Evolutionary conservation across 2,113 vertebrate species (phyloP).

Genomic region (Paraplagusia blochii): DNA sequence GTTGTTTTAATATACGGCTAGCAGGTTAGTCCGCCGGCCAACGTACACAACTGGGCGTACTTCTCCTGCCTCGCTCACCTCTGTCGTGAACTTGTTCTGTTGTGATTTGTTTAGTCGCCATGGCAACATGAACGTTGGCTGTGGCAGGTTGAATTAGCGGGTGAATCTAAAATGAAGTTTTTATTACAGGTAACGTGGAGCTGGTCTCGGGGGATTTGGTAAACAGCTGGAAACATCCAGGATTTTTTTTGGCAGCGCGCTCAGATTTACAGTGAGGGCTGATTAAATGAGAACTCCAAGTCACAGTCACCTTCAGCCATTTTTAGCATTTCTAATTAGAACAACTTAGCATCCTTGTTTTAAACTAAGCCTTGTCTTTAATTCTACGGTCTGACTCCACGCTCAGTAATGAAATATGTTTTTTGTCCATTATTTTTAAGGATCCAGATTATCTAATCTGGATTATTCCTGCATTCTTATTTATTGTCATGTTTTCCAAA

Average conservation of each 20-base stretch:
- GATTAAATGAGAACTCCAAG: conserved; percentile 30
- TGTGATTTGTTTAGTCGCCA: conserved; percentile 54
- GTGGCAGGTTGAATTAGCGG: conserved; percentile 51
- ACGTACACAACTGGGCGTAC: conserved; percentile 6
- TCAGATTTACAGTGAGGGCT: conserved; percentile 25
- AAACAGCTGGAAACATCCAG: conserved; percentile 36
- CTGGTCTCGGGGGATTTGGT: conserved; percentile 37
- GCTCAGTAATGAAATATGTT: too few species aligned
- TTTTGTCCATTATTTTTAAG: too few species aligned
- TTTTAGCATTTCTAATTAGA: conserved; percentile 24
- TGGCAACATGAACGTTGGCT: conserved; percentile 47
- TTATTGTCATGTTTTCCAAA: too few species aligned
- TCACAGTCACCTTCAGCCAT: conserved; percentile 18
- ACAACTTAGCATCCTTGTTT: too few species aligned
- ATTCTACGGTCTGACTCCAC: too few species aligned
- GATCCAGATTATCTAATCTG: too few species aligned
- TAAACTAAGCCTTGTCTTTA: too few species aligned
- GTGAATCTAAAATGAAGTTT: conserved; percentile 52
- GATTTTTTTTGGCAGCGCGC: conserved; percentile 41
- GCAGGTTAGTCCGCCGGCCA: conserved; percentile 45
- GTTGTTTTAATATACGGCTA: conserved; percentile 55
- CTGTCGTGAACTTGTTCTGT: conserved; percentile 28
- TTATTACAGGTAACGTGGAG: conserved; percentile 28
- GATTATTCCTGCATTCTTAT: too few species aligned
- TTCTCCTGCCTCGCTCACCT: conserved; percentile 18